Evolutionary conservation across 2,888 invertebrate genomes (phyloP), one percentile per base, ranked within the genome.

Genomic region (Xanthia icteritia): DNA sequence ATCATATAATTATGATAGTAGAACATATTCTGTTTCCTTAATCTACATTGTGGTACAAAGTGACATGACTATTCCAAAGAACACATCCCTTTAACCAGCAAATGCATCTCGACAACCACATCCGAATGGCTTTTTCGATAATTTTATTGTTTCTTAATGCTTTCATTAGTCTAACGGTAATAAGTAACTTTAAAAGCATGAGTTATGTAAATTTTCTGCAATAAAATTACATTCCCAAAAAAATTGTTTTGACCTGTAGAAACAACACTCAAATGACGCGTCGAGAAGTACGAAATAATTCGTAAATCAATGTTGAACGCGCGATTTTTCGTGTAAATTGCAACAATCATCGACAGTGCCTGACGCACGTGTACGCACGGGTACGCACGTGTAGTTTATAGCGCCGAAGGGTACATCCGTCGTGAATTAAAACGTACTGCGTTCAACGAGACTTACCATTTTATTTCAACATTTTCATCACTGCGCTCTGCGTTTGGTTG

Each of bases 381-480:
- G 74, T 61, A 70, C 72, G 65, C 82, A 74, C 63, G 60, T 77
- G 69, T 61, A 65, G 45, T 82, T 85, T 78, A 84, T 84, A 64
- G 75, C 70, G 48, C 20, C 8, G 51, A 61, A 73, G 64, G 73
- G 77, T 77, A 75, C 72, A 85, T 74, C 72, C 74, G 75, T 85
- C 82, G 61, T 85, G 77, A 77, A 85, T 72, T 58, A 42, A 73
- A 65, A 76, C 77, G 66, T 81, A 83, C 67, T 72, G 60, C 39
- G 77, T 81, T 85, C 65, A 74, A 85, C 69, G 65, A 71, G 45
- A 65, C 65, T 58, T 70, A 73, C 69, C 72, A 51, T 76, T 83
- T 85, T 73, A 85, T 82, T 85, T 82, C n/a, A 72, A 75, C 70
- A 70, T 72, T 66, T 82, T 67, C 58, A 77, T 75, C 82, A 73